Evolutionary conservation across 2,797 vertebrate genomes (phyloP).

Genomic region (Amblyraja radiata): DNA sequence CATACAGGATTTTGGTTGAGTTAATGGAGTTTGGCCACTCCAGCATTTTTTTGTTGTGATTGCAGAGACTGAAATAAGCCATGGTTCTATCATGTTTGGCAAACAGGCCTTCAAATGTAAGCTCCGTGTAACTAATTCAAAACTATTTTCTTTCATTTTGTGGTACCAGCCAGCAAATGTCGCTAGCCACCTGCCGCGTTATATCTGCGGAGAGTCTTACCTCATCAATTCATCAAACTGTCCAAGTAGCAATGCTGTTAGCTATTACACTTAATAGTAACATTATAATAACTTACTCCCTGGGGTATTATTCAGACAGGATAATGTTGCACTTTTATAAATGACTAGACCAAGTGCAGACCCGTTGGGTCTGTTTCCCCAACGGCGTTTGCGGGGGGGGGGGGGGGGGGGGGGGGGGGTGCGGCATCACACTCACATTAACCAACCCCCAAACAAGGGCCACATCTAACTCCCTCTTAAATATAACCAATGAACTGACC

Average conservation of each 20-base stretch:
- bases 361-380: too few relatives aligned
- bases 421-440: too few relatives aligned
- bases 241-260: neutral
- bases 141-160: neutral
- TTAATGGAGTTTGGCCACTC: neutral
- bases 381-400: too few relatives aligned
- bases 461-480: too few relatives aligned
- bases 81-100: neutral
- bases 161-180: neutral
- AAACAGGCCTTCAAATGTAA: neutral
- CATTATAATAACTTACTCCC: neutral
- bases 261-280: neutral
- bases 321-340: neutral
- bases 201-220: neutral
- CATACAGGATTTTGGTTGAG: neutral
- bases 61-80: neutral
- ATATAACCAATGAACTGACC: too few relatives aligned
- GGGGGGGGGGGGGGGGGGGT: too few relatives aligned
- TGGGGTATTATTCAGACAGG: neutral
- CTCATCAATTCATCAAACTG: neutral
- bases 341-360: too few relatives aligned
- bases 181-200: neutral
- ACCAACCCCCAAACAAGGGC: too few relatives aligned
- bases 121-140: neutral
- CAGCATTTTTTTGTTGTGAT: neutral